Evolutionary conservation across 2,113 vertebrate species (phyloP).

Genomic region (Arothron firmamentum): DNA sequence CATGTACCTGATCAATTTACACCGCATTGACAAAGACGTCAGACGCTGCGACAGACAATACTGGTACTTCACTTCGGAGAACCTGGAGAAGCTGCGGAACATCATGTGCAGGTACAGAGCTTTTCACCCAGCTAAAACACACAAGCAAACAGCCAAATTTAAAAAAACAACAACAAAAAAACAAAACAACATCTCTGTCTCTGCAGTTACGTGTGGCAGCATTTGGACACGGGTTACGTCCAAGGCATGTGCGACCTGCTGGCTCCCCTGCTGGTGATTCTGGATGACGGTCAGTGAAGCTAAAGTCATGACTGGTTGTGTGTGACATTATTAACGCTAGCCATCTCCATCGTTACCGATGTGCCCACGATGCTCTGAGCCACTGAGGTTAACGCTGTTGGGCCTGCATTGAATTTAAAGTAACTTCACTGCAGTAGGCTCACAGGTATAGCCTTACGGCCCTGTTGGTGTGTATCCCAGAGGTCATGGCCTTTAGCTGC

Average conservation of each 20-base stretch:
- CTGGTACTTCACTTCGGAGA: constrained; percentile 92
- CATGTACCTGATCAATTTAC: constrained; percentile 93
- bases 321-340: too few relatives aligned
- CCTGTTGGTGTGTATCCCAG: constrained; percentile 61
- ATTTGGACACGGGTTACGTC: constrained; percentile 93
- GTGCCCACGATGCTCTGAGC: too few relatives aligned
- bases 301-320: too few relatives aligned
- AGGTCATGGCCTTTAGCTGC: constrained; percentile 95
- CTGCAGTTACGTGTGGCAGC: constrained; percentile 93
- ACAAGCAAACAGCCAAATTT: not conserved
- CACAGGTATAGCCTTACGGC: not conserved
- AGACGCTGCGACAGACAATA: constrained; percentile 93
- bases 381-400: too few relatives aligned
- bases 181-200: not conserved
- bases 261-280: constrained; percentile 91
- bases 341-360: too few relatives aligned
- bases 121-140: not conserved
- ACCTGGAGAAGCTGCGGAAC: constrained; percentile 95
- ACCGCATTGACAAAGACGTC: constrained; percentile 98
- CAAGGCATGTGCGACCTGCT: constrained; percentile 98
- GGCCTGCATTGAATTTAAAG: too few relatives aligned
- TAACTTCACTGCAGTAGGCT: not conserved
- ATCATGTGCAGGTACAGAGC: constrained; percentile 93
- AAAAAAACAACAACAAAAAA: not conserved
- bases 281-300: constrained; percentile 88